Evolutionary conservation across 2,113 vertebrate genomes (phyloP).

Genomic region (Elgaria multicarinata): DNA sequence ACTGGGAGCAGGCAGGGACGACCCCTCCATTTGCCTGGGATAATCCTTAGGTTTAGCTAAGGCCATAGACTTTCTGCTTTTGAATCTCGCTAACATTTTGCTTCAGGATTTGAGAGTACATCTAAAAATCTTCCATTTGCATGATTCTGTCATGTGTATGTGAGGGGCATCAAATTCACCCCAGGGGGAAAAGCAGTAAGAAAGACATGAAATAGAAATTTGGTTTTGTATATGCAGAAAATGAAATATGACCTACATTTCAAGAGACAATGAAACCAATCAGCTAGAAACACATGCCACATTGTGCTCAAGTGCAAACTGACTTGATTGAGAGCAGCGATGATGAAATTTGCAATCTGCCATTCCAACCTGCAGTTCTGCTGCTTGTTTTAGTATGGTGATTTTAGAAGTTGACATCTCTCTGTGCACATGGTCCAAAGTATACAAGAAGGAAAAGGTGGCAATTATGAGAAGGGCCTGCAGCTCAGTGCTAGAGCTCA

Average conservation of each 20-base stretch:
- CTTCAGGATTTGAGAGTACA: neutral
- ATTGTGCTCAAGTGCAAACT: neutral
- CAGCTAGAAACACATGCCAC: neutral
- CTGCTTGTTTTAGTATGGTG: neutral
- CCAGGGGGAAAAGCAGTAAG: neutral
- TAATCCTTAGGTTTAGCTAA: too few species aligned
- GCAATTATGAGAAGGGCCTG: neutral
- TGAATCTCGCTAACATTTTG: neutral
- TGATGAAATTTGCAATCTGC: constrained; percentile 15
- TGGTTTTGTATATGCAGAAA: neutral
- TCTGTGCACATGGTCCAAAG: neutral
- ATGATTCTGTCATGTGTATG: neutral
- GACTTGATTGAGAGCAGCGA: constrained; percentile 3
- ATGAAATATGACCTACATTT: constrained; percentile 25
- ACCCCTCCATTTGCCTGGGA: too few species aligned
- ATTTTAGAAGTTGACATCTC: neutral
- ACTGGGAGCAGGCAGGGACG: too few species aligned
- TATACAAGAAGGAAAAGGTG: neutral
- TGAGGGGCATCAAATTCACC: neutral
- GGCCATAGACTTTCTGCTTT: too few species aligned
- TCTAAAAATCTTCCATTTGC: neutral
- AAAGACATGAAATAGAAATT: neutral
- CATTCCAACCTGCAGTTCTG: neutral
- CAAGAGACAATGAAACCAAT: constrained; percentile 15
- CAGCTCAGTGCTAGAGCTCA: too few species aligned